Conservation (phyloP, 2,113 vertebrate genomes). For the Malurus melanocephalus region DNA sequence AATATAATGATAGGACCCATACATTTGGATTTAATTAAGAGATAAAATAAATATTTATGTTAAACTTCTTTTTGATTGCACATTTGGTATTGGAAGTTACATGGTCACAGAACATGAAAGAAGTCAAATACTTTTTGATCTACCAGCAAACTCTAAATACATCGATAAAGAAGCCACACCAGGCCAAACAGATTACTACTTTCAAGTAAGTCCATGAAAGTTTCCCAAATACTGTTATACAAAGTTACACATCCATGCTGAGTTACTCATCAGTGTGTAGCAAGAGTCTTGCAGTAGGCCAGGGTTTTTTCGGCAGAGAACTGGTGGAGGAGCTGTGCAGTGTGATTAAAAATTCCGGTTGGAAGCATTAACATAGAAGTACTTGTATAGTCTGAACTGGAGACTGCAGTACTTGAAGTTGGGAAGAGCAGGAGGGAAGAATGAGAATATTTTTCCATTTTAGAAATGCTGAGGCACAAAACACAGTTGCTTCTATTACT, state of each 20-base stretch:
- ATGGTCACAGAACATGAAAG: constrained; percentile 83
- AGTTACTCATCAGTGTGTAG: constrained; percentile 67
- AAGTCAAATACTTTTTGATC: constrained; percentile 79
- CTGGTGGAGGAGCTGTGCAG: constrained; percentile 62
- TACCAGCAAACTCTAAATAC: constrained; percentile 79
- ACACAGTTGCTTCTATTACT: constrained; percentile 74
- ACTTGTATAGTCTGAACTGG: constrained; percentile 49
- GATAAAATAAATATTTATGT: constrained; percentile 75
- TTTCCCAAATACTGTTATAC: constrained; percentile 65
- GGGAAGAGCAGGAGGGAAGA: constrained; percentile 69
- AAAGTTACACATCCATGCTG: constrained; percentile 75
- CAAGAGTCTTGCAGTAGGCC: constrained; percentile 65
- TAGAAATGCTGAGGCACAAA: constrained; percentile 87
- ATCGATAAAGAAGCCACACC: constrained; percentile 73
- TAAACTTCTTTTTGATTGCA: constrained; percentile 75
- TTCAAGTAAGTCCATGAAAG: constrained; percentile 63
- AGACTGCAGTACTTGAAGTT: constrained; percentile 62
- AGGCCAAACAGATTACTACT: constrained; percentile 58
- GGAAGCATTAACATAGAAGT: constrained; percentile 70
- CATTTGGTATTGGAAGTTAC: constrained; percentile 85
- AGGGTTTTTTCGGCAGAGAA: constrained; percentile 59
- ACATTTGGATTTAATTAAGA: constrained; percentile 67
- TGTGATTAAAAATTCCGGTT: constrained; percentile 69
- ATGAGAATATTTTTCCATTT: constrained; percentile 70
- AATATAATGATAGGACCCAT: constrained; percentile 66